Evolutionary conservation across 2,113 vertebrate species (phyloP).

Genomic region (Murina feae): DNA sequence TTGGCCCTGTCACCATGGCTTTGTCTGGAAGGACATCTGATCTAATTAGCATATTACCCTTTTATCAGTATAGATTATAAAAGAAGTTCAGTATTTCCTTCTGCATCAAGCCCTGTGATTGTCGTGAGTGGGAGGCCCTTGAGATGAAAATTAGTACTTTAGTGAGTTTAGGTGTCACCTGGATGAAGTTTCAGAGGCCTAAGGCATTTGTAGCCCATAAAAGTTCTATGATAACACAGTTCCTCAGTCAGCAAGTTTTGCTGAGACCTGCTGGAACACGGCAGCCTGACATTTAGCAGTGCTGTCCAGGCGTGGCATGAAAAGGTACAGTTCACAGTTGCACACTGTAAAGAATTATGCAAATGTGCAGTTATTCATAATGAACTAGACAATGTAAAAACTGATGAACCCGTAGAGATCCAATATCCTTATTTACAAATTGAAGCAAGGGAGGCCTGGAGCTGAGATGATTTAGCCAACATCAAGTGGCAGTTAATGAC

Average conservation of each 20-base stretch:
- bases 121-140: not conserved
- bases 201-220: not conserved
- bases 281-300: not conserved
- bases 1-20: no score
- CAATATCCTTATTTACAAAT: not conserved
- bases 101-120: not conserved
- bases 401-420: not conserved
- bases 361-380: not conserved
- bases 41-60: no score
- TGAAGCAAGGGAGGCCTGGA: not conserved
- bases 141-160: not conserved
- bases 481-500: not conserved
- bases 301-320: not conserved
- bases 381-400: constrained; percentile 5
- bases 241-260: not conserved
- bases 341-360: not conserved
- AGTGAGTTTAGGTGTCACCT: not conserved
- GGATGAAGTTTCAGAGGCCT: not conserved
- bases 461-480: not conserved
- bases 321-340: not conserved
- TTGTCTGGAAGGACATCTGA: no score
- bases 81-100: constrained; percentile 13
- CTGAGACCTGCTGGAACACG: not conserved
- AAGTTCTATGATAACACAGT: not conserved
- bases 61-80: no score